Conservation (phyloP, 2,797 vertebrate genomes). For the Petrocephalus schoutedeni region DNA sequence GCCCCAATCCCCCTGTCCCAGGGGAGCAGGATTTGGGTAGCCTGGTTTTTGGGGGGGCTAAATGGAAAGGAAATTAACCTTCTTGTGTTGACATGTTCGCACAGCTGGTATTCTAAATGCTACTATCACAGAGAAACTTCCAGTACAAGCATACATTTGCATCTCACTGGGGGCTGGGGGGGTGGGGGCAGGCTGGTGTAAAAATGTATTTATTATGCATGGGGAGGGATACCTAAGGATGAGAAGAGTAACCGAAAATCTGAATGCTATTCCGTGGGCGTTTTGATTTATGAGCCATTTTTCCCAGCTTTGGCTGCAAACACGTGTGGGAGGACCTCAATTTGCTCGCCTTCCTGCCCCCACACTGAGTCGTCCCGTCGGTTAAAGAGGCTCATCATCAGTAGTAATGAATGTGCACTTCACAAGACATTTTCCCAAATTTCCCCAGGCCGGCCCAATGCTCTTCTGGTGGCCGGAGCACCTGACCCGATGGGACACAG, state of each 20-base stretch:
- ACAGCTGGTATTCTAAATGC: constrained; percentile 32
- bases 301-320: not conserved
- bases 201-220: constrained; percentile 17
- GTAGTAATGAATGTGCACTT: not conserved
- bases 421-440: not conserved
- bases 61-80: constrained; percentile 32
- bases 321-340: not conserved
- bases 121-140: constrained; percentile 30
- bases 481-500: not conserved
- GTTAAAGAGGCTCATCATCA: not conserved
- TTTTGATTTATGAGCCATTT: not conserved
- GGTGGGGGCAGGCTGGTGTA: constrained; percentile 15
- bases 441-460: not conserved
- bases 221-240: constrained; percentile 27
- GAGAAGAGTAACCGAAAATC: constrained; percentile 17
- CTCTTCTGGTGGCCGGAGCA: not conserved
- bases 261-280: not conserved
- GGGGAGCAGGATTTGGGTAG: constrained; percentile 14
- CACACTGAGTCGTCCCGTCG: not conserved
- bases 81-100: constrained; percentile 31
- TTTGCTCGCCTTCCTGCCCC: not conserved
- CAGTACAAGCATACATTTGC: constrained; percentile 39
- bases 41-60: constrained; percentile 2
- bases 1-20: not conserved
- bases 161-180: constrained; percentile 36